Evolutionary conservation across 2,797 vertebrate species (phyloP), one percentile per base, ranked within the genome.

Genomic region (Oreonectes daqikongensis): DNA sequence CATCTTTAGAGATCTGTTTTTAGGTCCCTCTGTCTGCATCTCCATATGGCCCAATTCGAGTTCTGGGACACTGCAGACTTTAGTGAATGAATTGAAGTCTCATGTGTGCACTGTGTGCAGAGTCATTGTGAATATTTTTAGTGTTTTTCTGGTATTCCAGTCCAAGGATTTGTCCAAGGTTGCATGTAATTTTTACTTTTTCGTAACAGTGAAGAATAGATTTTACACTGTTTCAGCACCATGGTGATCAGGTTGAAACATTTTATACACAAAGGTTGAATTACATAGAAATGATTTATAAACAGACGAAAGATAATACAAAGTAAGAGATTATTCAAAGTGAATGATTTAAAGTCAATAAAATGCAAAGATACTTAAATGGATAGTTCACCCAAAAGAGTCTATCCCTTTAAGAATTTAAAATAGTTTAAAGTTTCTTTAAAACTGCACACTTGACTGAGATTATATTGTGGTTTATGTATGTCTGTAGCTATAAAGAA

Each of bases 1-100:
- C 72, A 81, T 71, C 32, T 57, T 74, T 46, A 70, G 60, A 73
- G 67, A 64, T 55, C 40, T 85, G 77, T 79, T 83, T 85, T 85
- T 78, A 80, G 75, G 75, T 64, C 28, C 53, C 69, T 44, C 26
- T 76, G 42, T 50, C 38, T 72, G 38, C 4, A 32, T 15, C 4
- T 60, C 64, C 9, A 22, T 17, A 22, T 63, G 64, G 20, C 60
- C 61, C 11, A 50, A 20, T 26, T 57, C 28, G 22, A 9, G 2
- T 17, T 26, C 20, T 8, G 52, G 15, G 38, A 35, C 22, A 30
- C 26, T 14, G 11, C 46, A 69, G 40, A 40, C 24, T 3, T 22
- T 12, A 28, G 22, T 57, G 14, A 35, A 22, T 14, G n/a, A 35
- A 42, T 42, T 12, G 10, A 42, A 14, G 12, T 42, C 40, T 3